Evolutionary conservation across 2,113 vertebrate species (phyloP).

Genomic region (Ammodytes marinus): DNA sequence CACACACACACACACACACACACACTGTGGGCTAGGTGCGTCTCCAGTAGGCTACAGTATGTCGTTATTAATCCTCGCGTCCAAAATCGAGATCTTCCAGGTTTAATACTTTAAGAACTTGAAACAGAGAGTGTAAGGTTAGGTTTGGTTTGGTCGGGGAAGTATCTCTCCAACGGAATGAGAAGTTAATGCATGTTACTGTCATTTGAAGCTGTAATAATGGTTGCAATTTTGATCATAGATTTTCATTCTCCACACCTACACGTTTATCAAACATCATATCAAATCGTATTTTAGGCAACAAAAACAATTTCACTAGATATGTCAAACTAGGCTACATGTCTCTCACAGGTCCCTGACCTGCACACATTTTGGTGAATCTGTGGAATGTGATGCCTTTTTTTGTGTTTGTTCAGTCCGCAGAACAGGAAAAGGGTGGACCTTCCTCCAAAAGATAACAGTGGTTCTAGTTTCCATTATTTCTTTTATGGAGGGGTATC

Average conservation of each 20-base stretch:
- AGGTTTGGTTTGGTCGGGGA: neutral
- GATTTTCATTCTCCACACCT: neutral
- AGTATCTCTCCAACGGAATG: neutral
- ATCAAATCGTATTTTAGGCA: neutral
- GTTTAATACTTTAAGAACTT: conserved; percentile 9
- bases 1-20: conserved; percentile 72
- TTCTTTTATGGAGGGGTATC: neutral
- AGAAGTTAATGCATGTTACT: neutral
- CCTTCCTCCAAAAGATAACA: conserved; percentile 72
- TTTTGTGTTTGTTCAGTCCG: conserved; percentile 63
- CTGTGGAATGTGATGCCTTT: conserved; percentile 6
- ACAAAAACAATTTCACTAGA: neutral
- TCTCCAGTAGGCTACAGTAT: neutral
- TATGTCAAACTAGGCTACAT: neutral
- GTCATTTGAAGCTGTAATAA: neutral
- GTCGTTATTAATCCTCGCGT: conserved; percentile 21
- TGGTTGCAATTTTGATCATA: neutral
- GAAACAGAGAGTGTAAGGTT: neutral
- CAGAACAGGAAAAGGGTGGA: conserved; percentile 78
- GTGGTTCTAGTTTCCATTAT: conserved; percentile 20
- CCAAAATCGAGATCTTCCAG: conserved; percentile 7
- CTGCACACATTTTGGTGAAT: conserved; percentile 3
- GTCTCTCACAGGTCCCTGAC: neutral
- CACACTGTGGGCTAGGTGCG: conserved; percentile 29
- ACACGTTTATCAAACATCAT: neutral